phyloP scores from a whole-genome alignment of 1,140 invertebrate species.

The Lepidotrigona ventralis region DNA sequence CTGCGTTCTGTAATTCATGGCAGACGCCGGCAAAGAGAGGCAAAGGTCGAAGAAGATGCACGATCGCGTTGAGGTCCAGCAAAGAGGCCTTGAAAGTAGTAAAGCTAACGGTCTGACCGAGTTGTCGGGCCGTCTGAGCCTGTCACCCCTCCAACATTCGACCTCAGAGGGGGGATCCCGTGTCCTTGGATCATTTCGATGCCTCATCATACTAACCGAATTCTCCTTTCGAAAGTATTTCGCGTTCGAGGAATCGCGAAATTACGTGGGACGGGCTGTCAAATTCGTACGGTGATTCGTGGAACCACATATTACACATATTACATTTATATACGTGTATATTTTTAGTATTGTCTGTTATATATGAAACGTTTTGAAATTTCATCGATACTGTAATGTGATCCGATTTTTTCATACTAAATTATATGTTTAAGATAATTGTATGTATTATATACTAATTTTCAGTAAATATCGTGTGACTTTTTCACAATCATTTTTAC shows the following conservation, averaged over 20 bases:
- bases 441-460: too few relatives aligned
- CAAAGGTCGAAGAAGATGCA: constrained; percentile 26
- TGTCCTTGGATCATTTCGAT: constrained; percentile 71
- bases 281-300: not conserved
- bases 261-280: not conserved
- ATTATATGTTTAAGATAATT: too few relatives aligned
- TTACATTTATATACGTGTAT: too few relatives aligned
- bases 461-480: too few relatives aligned
- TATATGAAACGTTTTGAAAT: too few relatives aligned
- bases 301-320: too few relatives aligned
- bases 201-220: constrained; percentile 36
- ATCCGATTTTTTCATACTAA: too few relatives aligned
- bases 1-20: not conserved
- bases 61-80: constrained; percentile 25
- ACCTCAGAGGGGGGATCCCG: constrained; percentile 61
- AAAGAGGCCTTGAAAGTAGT: constrained; percentile 46
- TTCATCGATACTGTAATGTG: too few relatives aligned
- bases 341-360: too few relatives aligned
- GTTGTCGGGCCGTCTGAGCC: constrained; percentile 59
- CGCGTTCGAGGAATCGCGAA: constrained; percentile 1
- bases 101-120: constrained; percentile 73
- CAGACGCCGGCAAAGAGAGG: not conserved
- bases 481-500: too few relatives aligned
- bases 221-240: constrained; percentile 34
- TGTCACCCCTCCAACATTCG: constrained; percentile 52